Conservation (phyloP, 2,797 vertebrate species). For the Triplophysa yarkandensis region DNA sequence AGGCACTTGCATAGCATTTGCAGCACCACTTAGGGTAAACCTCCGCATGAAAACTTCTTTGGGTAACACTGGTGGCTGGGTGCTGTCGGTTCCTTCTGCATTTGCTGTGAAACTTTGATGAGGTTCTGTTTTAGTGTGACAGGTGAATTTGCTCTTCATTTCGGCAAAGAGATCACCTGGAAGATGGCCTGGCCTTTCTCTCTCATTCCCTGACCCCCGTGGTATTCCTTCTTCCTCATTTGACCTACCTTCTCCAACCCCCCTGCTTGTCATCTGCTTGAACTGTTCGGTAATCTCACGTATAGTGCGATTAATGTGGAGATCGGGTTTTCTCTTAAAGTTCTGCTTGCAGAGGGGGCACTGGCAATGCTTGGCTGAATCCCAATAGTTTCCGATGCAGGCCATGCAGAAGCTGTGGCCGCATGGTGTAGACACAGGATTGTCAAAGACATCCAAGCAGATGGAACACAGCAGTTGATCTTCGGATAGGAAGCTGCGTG, state of each 20-base stretch:
- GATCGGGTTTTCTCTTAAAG: conserved; percentile 63
- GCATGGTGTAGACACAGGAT: conserved; percentile 77
- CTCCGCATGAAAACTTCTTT: conserved; percentile 55
- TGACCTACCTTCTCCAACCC: neutral
- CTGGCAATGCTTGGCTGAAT: conserved; percentile 63
- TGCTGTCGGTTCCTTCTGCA: neutral
- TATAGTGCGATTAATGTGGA: conserved; percentile 79
- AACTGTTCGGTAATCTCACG: conserved; percentile 77
- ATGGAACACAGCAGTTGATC: conserved; percentile 79
- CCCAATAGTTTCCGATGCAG: conserved; percentile 77
- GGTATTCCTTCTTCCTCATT: neutral
- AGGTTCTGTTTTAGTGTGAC: neutral
- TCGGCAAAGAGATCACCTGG: conserved; percentile 49
- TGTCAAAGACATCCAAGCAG: conserved; percentile 71
- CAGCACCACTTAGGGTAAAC: conserved; percentile 66
- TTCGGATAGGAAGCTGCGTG: conserved; percentile 66
- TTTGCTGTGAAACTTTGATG: neutral
- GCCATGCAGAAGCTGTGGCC: conserved; percentile 83
- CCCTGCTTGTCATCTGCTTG: conserved; percentile 59
- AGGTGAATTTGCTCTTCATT: conserved; percentile 55
- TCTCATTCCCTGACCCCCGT: conserved; percentile 21
- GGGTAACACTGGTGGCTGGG: neutral
- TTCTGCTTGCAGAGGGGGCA: conserved; percentile 79
- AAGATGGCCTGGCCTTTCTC: conserved; percentile 20
- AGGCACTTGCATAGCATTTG: conserved; percentile 45